Conservation (phyloP, 2,888 invertebrate species). For the Oligia fasciuncula region DNA sequence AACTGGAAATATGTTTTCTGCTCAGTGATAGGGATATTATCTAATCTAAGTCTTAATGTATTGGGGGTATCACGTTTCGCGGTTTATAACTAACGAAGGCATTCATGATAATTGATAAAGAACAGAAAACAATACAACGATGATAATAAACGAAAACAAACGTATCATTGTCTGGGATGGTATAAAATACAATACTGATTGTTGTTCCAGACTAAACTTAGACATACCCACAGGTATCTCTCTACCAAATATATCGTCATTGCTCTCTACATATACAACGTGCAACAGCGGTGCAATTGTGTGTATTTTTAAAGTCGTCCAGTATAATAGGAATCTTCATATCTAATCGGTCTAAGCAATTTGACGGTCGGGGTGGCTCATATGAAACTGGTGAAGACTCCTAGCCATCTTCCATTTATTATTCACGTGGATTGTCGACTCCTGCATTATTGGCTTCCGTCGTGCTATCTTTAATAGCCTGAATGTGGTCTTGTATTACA, state of each 20-base stretch:
- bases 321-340: constrained; percentile 71
- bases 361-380: constrained; percentile 76
- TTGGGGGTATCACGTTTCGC: constrained; percentile 20
- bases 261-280: constrained; percentile 61
- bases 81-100: constrained; percentile 20
- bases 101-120: constrained; percentile 37
- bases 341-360: constrained; percentile 60
- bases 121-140: constrained; percentile 50
- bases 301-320: constrained; percentile 85
- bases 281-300: constrained; percentile 83
- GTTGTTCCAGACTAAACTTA: constrained; percentile 69
- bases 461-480: constrained; percentile 51
- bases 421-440: constrained; percentile 77
- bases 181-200: constrained; percentile 74
- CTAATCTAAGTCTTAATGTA: constrained; percentile 34
- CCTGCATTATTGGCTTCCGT: constrained; percentile 75
- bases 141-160: constrained; percentile 62
- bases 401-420: constrained; percentile 76
- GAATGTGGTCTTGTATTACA: constrained; percentile 36
- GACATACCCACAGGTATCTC: constrained; percentile 52
- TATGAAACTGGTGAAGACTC: constrained; percentile 78
- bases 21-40: constrained; percentile 28
- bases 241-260: background rate
- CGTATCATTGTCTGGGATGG: constrained; percentile 48
- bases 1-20: constrained; percentile 21